These are phyloP conservation scores for Mirza zaza DNA, from an alignment of 2,113 vertebrate genomes.

Conservation along the genomic window DNA sequence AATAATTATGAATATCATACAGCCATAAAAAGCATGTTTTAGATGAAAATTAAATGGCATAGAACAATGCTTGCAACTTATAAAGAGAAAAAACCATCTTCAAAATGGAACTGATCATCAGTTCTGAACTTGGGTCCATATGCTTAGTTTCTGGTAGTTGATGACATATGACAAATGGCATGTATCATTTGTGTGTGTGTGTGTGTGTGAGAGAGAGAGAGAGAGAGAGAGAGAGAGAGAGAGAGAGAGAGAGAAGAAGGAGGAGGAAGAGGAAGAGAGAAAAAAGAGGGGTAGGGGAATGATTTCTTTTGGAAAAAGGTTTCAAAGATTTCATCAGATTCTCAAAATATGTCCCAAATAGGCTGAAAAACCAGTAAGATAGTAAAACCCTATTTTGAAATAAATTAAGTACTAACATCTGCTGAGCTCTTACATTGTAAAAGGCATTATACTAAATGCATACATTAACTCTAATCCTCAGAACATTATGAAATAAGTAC, in stretches of 20 bases:
- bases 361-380: not conserved
- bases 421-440: not conserved
- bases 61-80: not conserved
- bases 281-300: not conserved
- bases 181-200: not conserved
- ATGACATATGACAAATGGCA: slow-evolving; percentile 17
- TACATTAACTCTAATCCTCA: not conserved
- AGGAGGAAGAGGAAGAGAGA: not conserved
- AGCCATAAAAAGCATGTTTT: not conserved
- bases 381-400: not conserved
- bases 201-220: too few species aligned
- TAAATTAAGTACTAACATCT: not conserved
- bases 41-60: not conserved
- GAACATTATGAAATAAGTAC: not conserved
- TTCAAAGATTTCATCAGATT: slow-evolving; percentile 35
- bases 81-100: not conserved
- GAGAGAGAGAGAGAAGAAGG: not conserved
- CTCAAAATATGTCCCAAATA: not conserved
- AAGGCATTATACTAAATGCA: not conserved
- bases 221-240: not conserved
- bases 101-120: not conserved
- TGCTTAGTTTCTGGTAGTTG: not conserved
- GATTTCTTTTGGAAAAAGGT: not conserved
- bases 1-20: not conserved
- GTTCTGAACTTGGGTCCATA: not conserved